Conservation (phyloP, 2,797 vertebrate species). For the Pipistrellus pipistrellus region DNA sequence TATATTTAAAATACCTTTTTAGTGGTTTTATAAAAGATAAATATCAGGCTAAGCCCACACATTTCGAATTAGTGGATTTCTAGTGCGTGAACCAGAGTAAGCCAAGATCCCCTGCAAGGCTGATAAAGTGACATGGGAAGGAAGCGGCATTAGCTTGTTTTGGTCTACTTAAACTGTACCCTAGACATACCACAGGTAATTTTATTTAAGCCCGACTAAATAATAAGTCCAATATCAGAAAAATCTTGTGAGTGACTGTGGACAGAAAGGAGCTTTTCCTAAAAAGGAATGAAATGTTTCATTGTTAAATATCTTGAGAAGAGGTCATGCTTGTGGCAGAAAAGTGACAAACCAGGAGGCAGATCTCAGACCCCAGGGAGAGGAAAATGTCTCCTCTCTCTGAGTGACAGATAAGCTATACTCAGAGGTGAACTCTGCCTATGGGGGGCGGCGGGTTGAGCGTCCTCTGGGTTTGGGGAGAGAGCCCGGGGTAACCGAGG, state of each 20-base stretch:
- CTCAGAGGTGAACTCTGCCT: neutral
- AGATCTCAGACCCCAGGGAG: neutral
- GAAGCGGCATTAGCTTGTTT: neutral
- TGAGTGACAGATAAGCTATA: neutral
- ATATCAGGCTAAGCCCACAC: neutral
- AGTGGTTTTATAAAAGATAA: neutral
- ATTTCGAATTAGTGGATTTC: neutral
- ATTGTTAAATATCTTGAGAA: neutral
- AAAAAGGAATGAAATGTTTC: neutral
- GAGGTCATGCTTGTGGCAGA: neutral
- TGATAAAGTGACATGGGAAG: neutral
- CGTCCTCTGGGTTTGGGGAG: neutral
- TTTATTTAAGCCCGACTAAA: neutral
- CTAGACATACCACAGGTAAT: neutral
- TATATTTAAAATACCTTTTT: neutral
- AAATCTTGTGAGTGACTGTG: neutral
- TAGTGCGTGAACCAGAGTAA: neutral
- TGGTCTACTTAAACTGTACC: neutral
- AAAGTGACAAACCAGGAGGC: neutral
- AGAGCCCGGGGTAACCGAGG: neutral
- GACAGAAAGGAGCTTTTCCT: neutral
- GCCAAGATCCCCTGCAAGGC: neutral
- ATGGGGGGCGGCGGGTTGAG: rapidly evolving
- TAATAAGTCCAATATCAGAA: neutral
- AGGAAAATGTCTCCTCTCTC: neutral